Conservation (phyloP, 64 coral and sea anemone species). For the Montipora sp. region DNA sequence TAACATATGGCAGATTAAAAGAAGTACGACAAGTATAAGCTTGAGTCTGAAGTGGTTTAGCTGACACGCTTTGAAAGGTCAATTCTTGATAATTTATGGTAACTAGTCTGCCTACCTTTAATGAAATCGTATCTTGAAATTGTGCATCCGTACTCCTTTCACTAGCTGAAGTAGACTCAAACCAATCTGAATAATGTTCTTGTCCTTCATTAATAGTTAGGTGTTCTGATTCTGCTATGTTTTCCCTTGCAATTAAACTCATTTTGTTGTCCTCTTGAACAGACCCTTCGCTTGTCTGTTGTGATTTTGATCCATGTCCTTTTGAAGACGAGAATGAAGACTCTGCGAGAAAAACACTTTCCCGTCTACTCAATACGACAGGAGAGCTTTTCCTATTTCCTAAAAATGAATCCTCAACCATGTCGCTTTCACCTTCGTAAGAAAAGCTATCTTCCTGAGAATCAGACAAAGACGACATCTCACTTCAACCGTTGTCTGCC, state of each 20-base stretch:
- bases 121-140: too few species aligned
- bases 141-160: background rate
- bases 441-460: background rate
- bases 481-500: background rate
- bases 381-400: background rate
- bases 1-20: too few species aligned
- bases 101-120: too few species aligned
- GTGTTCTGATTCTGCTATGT: background rate
- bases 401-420: background rate
- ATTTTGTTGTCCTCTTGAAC: background rate
- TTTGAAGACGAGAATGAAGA: background rate
- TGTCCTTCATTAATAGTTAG: background rate
- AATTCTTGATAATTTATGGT: too few species aligned
- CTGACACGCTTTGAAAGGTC: too few species aligned
- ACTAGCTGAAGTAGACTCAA: background rate
- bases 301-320: background rate
- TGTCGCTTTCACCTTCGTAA: slow-evolving; percentile 16
- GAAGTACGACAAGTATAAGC: too few species aligned
- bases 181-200: slow-evolving; percentile 17
- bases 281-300: background rate
- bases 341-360: slow-evolving; percentile 38
- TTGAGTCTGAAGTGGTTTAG: too few species aligned
- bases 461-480: background rate
- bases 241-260: background rate
- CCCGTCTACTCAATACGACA: background rate